These are phyloP conservation scores for Alces alces DNA, from an alignment of 2,113 vertebrate species.

Conservation along the genomic window DNA sequence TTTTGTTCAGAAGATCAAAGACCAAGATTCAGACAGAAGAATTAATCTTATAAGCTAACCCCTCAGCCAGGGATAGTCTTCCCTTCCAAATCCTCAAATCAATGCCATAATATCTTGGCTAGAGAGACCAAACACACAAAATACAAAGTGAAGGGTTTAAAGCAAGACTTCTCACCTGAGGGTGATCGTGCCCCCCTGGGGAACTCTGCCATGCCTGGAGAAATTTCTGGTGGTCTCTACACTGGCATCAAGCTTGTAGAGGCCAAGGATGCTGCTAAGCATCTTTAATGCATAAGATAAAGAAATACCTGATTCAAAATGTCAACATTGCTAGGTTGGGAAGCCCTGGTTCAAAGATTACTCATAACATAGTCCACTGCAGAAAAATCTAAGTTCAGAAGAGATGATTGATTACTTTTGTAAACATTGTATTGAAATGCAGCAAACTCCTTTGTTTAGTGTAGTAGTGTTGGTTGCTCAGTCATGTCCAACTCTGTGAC, in stretches of 20 bases:
- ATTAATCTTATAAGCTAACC: background rate
- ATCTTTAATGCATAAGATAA: rapidly evolving
- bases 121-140: background rate
- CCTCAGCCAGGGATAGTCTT: background rate
- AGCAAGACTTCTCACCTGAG: background rate
- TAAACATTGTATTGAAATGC: background rate
- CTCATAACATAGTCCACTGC: background rate
- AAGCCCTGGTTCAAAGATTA: too few relatives aligned
- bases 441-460: background rate
- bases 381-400: background rate
- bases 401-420: rapidly evolving
- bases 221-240: background rate
- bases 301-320: rapidly evolving
- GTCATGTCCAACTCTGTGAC: background rate
- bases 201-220: background rate
- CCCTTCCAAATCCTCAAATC: background rate
- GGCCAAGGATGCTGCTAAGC: background rate
- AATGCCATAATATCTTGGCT: background rate
- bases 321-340: rapidly evolving
- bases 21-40: background rate
- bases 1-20: background rate
- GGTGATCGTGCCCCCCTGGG: rapidly evolving
- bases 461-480: background rate
- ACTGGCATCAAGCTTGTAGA: background rate
- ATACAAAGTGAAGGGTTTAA: background rate